These are phyloP conservation scores for Drosophila kikkawai DNA, from an alignment of 1,140 invertebrate genomes.

Conservation along the genomic window DNA sequence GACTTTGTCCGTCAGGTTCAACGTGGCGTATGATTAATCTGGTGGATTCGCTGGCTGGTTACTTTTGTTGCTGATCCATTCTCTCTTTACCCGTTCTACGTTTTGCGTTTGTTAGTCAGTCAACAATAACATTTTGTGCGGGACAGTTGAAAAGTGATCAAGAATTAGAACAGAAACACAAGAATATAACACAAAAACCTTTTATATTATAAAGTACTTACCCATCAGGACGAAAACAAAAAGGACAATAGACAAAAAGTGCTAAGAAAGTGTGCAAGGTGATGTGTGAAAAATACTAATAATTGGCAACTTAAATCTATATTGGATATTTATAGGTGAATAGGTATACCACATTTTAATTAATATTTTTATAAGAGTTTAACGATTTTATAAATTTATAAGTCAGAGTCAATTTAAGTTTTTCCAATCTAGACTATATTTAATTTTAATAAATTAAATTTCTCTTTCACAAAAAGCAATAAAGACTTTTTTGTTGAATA, in stretches of 20 bases:
- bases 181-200: neutral
- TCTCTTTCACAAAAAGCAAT: no score
- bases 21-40: constrained; percentile 60
- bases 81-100: constrained; percentile 6
- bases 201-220: constrained; percentile 45
- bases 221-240: constrained; percentile 47
- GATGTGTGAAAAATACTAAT: constrained; percentile 19
- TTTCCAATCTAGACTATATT: no score
- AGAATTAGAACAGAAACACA: constrained; percentile 15
- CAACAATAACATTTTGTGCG: constrained; percentile 58
- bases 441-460: no score
- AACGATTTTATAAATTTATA: no score
- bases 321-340: neutral
- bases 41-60: constrained; percentile 15
- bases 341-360: neutral
- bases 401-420: no score
- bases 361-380: neutral
- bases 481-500: no score
- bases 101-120: constrained; percentile 43
- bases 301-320: neutral
- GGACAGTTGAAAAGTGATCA: constrained; percentile 44
- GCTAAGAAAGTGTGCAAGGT: constrained; percentile 28
- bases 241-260: constrained; percentile 29
- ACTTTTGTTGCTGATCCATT: constrained; percentile 32
- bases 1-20: constrained; percentile 40